phyloP scores from a whole-genome alignment of 1,140 invertebrate genomes.

The Bombus polaris region DNA sequence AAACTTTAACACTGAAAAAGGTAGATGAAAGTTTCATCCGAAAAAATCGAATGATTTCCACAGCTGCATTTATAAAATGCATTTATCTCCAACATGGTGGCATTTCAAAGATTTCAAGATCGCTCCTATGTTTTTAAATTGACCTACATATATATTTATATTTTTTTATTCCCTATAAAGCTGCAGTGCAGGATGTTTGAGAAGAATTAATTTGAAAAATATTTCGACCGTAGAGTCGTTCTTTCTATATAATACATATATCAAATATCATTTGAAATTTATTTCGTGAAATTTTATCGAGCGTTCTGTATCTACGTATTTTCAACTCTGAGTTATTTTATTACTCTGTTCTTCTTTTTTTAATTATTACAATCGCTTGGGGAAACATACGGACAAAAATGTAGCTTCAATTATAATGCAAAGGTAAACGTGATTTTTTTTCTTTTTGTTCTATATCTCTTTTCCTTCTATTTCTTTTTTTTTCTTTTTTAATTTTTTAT shows the following conservation, averaged over 20 bases:
- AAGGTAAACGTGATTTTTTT: background rate
- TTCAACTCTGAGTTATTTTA: background rate
- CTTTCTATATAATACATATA: background rate
- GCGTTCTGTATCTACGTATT: background rate
- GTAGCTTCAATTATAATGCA: slow-evolving; percentile 1
- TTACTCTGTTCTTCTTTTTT: background rate
- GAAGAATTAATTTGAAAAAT: no score
- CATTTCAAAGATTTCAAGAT: no score
- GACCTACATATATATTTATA: background rate
- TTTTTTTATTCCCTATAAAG: no score
- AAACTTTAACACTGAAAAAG: background rate
- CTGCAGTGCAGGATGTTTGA: no score
- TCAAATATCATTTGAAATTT: background rate
- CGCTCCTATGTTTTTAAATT: background rate
- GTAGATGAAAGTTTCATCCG: background rate
- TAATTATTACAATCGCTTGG: background rate
- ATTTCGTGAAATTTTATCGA: background rate
- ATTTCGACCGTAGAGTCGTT: no score
- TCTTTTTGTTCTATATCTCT: background rate
- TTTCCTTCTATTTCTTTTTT: background rate
- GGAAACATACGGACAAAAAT: no score
- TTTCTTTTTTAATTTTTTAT: background rate
- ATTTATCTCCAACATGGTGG: no score
- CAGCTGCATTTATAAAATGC: no score
- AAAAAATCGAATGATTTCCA: background rate